Percentiles rank a stretch among this genome's conserved stretches.
Evolutionary conservation across 2,797 vertebrate genomes (phyloP).

Genomic region (Thripadectes ignobilis): DNA sequence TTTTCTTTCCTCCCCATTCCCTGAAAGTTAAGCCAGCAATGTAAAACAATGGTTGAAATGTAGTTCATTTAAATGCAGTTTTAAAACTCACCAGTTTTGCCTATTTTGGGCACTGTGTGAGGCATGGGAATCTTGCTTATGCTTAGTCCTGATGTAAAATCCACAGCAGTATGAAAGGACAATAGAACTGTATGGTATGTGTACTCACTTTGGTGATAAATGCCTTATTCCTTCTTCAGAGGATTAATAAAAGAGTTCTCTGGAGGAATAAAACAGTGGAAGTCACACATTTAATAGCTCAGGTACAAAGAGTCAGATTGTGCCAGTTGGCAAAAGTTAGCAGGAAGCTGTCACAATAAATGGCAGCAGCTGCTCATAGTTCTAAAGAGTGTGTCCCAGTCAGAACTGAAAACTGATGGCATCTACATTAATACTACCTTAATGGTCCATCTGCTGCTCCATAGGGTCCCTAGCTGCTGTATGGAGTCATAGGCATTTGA

Average conservation of each 20-base stretch:
- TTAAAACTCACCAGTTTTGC: not conserved
- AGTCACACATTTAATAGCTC: constrained; percentile 90
- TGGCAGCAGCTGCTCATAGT: constrained; percentile 99
- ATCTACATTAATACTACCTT: constrained; percentile 99
- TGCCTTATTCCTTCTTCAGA: constrained; percentile 75
- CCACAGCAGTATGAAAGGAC: constrained; percentile 41
- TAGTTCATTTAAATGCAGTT: constrained; percentile 1
- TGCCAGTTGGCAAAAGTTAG: constrained; percentile 99
- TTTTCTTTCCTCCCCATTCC: no score
- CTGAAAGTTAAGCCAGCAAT: not conserved
- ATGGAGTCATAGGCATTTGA: constrained; percentile 99
- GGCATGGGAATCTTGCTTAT: not conserved
- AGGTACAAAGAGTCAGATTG: constrained; percentile 92
- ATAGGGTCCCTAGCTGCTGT: constrained; percentile 98
- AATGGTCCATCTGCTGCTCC: constrained; percentile 99
- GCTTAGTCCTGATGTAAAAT: constrained; percentile 54
- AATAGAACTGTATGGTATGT: constrained; percentile 69
- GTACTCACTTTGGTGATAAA: constrained; percentile 80
- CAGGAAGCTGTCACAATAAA: constrained; percentile 99
- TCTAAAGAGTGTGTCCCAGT: constrained; percentile 99
- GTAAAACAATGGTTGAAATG: constrained; percentile 8
- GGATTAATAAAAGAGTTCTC: constrained; percentile 82
- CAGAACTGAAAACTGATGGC: constrained; percentile 99
- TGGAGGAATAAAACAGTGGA: constrained; percentile 84
- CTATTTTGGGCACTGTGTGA: not conserved